These are phyloP conservation scores for Drosophila mulleri DNA, from an alignment of 2,888 invertebrate species.

Conservation along the genomic window DNA sequence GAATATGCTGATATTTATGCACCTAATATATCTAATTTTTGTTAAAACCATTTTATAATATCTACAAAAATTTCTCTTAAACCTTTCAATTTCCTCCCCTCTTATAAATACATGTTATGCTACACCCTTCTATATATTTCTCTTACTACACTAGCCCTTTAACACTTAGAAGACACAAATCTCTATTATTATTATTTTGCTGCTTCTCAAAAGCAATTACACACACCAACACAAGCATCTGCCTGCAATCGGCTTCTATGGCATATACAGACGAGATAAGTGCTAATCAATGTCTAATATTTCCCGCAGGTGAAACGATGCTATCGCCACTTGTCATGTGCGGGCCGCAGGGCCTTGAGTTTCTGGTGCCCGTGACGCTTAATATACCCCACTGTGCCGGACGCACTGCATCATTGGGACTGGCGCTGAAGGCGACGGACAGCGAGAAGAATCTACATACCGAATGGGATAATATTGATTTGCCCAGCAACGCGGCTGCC, in stretches of 20 bases:
- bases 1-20: background rate
- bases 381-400: constrained; percentile 95
- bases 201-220: constrained; percentile 18
- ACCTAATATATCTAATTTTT: background rate
- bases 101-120: constrained; percentile 9
- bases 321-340: constrained; percentile 98
- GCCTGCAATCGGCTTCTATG: constrained; percentile 6
- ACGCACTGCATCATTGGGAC: constrained; percentile 90
- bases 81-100: background rate
- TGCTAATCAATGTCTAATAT: constrained; percentile 16
- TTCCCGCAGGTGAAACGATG: constrained; percentile 93
- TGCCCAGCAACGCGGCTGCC: constrained; percentile 93
- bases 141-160: constrained; percentile 15
- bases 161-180: constrained; percentile 27
- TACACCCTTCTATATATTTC: constrained; percentile 1
- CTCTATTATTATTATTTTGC: constrained; percentile 12
- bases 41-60: background rate
- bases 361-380: constrained; percentile 94
- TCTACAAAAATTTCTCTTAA: background rate
- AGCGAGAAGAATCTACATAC: constrained; percentile 93
- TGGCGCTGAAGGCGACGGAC: constrained; percentile 92
- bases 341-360: constrained; percentile 96
- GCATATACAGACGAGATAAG: background rate
- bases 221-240: constrained; percentile 42
- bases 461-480: constrained; percentile 93